phyloP scores from a whole-genome alignment of 2,888 invertebrate species.

The Chymomyza amoena region DNA sequence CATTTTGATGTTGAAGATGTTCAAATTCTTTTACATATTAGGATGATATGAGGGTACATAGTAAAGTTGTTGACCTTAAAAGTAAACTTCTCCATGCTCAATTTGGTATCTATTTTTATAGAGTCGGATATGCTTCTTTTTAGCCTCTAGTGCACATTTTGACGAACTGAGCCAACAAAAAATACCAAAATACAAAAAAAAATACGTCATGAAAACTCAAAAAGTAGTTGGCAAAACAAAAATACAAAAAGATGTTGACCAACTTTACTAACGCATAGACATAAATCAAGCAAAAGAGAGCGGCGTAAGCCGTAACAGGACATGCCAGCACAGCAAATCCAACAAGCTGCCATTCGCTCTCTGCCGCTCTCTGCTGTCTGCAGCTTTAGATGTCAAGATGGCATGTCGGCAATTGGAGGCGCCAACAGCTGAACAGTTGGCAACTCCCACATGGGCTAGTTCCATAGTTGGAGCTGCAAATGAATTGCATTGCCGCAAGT shows the following conservation, averaged over 20 bases:
- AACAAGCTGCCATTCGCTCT: constrained; percentile 27
- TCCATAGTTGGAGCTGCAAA: constrained; percentile 15
- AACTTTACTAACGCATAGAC: constrained; percentile 30
- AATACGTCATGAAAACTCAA: not conserved
- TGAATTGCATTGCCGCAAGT: constrained; percentile 40
- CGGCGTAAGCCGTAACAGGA: constrained; percentile 3
- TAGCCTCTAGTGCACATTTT: too few relatives aligned
- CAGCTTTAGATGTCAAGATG: not conserved
- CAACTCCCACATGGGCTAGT: constrained; percentile 22
- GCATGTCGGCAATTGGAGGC: not conserved
- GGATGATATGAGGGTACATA: too few relatives aligned
- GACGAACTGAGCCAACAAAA: not conserved
- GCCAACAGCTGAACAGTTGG: constrained; percentile 18
- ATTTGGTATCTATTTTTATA: too few relatives aligned
- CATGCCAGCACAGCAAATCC: constrained; percentile 42
- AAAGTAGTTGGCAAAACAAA: not conserved
- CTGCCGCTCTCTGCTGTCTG: not conserved
- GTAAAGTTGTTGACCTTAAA: too few relatives aligned
- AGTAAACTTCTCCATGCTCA: not conserved
- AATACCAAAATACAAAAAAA: not conserved
- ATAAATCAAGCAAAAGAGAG: constrained; percentile 58
- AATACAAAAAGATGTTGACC: not conserved
- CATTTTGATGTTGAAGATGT: too few relatives aligned
- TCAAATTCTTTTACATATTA: too few relatives aligned
- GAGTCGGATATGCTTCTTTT: too few relatives aligned